Evolutionary conservation across 2,797 vertebrate species (phyloP), one percentile per base, ranked within the genome.

Genomic region (Tinamus major): DNA sequence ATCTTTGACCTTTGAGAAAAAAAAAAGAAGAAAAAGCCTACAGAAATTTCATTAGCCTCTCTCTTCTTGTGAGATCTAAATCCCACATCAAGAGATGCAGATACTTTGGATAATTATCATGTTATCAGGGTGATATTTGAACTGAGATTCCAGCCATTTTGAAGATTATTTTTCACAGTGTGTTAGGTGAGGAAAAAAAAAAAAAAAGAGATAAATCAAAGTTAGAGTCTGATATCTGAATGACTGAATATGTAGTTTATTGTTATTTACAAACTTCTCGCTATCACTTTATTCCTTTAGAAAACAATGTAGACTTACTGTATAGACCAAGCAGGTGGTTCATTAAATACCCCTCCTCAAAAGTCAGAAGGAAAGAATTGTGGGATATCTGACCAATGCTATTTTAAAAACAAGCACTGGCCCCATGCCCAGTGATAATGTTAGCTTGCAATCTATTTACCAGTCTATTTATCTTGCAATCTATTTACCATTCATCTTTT

Each of bases 11-110:
- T 79, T 64, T 58, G 33, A 91, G 82, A 89, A 37, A 24, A 24
- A 49, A 49, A 49, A 24, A 51, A 51, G 42, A 44, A 44, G 17
- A 26, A 26, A 26, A 49, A 26, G 24, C 7, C 8, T 23, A 16
- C 37, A 71, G 79, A 61, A 96, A 87, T 87, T 95, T 93, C 79
- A 95, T 94, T 95, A 94, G 85, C 64, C 75, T 85, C 24, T 77
- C 16, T 64, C 7, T 74, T 92, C 90, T 41, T 82, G 16, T 83
- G 31, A 85, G 35, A 70, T 90, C 89, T 79, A 53, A 70, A 64
- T 82, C 94, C 42, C 17, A 74, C 64, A 56, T 79, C 51, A 90
- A 94, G 48, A 51, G 10, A 31, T 41, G 33, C 44, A 85, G 63
- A 74, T 24, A 67, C 59, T 35, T 94, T 67, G 41, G 81, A 68